Conservation (phyloP, 2,797 vertebrate species). For the Pelobates cultripes region DNA sequence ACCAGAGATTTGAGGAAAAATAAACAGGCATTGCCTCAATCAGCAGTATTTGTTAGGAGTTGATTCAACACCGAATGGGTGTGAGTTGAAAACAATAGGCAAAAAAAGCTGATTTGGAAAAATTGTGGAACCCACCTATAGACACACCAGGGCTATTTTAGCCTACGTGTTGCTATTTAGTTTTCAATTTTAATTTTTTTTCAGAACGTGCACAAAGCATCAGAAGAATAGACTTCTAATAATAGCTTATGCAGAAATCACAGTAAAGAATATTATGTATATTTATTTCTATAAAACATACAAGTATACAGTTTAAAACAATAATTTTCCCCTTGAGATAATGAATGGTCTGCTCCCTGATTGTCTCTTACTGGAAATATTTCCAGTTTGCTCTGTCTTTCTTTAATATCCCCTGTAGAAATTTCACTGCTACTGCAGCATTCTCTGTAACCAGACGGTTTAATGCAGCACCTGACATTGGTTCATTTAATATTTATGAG, state of each 20-base stretch:
- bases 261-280: background rate
- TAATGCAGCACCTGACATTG: background rate
- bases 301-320: background rate
- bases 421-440: background rate
- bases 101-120: no score
- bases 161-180: no score
- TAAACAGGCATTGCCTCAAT: no score
- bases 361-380: background rate
- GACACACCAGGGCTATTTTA: no score
- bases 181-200: no score
- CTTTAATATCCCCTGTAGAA: background rate
- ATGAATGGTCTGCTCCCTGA: background rate
- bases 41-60: no score
- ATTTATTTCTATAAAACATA: background rate
- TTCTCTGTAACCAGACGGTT: background rate
- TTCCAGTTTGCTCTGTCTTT: background rate
- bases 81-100: no score
- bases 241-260: background rate
- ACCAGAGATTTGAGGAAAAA: no score
- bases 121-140: no score
- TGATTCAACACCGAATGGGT: no score
- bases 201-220: no score
- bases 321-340: background rate
- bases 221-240: no score
- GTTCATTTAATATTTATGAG: constrained; percentile 23